Evolutionary conservation across 2,888 invertebrate genomes (phyloP).

Genomic region (Labia minor): DNA sequence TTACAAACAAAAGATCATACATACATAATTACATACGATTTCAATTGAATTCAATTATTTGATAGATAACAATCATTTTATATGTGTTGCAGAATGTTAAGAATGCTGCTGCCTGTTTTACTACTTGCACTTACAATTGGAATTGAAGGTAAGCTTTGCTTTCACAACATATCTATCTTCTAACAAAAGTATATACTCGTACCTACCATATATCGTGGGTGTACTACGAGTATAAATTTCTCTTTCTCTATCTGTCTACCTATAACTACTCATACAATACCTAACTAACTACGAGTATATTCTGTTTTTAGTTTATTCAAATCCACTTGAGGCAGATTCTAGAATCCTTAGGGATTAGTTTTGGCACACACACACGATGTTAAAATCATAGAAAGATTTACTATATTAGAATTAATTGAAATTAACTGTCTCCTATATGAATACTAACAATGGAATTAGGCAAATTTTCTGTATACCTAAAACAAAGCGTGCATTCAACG

Average conservation of each 20-base stretch:
- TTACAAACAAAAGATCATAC: background rate
- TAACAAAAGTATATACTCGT: no score
- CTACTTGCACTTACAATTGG: background rate
- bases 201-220: no score
- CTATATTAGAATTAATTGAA: background rate
- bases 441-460: background rate
- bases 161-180: no score
- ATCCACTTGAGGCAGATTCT: no score
- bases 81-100: background rate
- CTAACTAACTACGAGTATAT: no score
- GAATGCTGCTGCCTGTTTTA: background rate
- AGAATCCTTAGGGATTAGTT: background rate
- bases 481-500: no score
- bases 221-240: no score
- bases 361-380: background rate
- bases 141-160: background rate
- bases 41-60: background rate
- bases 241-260: no score
- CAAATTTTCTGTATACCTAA: no score
- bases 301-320: no score
- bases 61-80: no score
- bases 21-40: background rate
- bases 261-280: no score
- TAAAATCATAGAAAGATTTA: background rate
- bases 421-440: background rate